These are phyloP conservation scores for Aplocera efformata DNA, from an alignment of 2,888 invertebrate species.

Conservation along the genomic window DNA sequence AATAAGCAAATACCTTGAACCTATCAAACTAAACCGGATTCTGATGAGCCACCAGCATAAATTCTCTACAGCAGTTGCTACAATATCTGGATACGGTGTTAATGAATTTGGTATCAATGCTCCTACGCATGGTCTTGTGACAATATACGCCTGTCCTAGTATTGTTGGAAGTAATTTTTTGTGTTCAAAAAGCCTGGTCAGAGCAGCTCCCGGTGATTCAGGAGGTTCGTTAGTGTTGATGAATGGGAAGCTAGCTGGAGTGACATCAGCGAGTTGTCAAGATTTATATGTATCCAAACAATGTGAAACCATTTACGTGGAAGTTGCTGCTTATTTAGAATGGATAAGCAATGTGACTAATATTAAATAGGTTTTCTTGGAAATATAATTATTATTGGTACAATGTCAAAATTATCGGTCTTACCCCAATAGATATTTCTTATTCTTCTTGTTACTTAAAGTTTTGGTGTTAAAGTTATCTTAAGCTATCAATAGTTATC, in stretches of 20 bases:
- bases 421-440: no score
- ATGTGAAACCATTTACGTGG: conserved; percentile 30
- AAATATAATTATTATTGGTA: no score
- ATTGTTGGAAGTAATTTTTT: conserved; percentile 13
- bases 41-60: neutral
- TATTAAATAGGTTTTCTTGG: no score
- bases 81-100: conserved; percentile 33
- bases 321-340: conserved; percentile 25
- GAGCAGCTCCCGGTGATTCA: conserved; percentile 34
- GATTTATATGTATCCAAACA: conserved; percentile 8
- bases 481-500: no score
- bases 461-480: no score
- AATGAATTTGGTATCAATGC: conserved; percentile 8
- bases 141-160: conserved; percentile 20
- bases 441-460: no score
- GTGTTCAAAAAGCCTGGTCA: conserved; percentile 27
- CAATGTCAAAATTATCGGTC: no score
- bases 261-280: conserved; percentile 28
- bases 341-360: conserved; percentile 30
- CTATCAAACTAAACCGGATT: conserved; percentile 20
- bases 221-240: conserved; percentile 34
- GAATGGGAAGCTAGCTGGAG: conserved; percentile 29
- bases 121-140: conserved; percentile 32
- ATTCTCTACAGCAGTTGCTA: conserved; percentile 11
- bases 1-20: conserved; percentile 20